Evolutionary conservation across 2,888 invertebrate species (phyloP).

Genomic region (Podotricha telesiphe): DNA sequence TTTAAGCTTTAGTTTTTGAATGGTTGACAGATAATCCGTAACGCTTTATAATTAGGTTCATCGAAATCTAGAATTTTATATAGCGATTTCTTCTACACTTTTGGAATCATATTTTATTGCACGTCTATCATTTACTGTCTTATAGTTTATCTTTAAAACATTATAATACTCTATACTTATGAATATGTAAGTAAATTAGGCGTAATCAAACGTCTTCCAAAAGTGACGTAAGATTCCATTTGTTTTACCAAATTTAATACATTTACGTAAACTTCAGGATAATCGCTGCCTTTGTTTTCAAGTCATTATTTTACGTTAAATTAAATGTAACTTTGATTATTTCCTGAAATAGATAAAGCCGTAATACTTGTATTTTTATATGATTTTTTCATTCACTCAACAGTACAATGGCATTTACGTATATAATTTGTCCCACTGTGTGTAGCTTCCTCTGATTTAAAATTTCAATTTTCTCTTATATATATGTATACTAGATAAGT

Average conservation of each 20-base stretch:
- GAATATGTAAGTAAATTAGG: constrained; percentile 71
- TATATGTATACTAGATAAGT: constrained; percentile 42
- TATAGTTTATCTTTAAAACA: constrained; percentile 49
- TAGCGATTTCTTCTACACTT: constrained; percentile 72
- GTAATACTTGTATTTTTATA: constrained; percentile 14
- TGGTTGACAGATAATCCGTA: constrained; percentile 74
- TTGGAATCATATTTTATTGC: constrained; percentile 69
- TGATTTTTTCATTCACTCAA: background rate
- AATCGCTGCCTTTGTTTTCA: background rate
- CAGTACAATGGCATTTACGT: constrained; percentile 23
- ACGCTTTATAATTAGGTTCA: constrained; percentile 83
- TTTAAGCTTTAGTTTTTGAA: constrained; percentile 63
- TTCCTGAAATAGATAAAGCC: constrained; percentile 1
- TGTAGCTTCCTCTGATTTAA: constrained; percentile 33
- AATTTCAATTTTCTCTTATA: constrained; percentile 25
- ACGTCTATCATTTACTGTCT: constrained; percentile 53
- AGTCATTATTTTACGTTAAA: background rate
- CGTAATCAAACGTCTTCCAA: constrained; percentile 82
- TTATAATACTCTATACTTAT: constrained; percentile 60
- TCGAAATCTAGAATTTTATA: constrained; percentile 77
- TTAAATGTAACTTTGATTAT: background rate
- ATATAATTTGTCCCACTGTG: constrained; percentile 34
- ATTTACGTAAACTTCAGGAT: background rate
- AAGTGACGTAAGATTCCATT: constrained; percentile 72
- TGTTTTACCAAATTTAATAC: constrained; percentile 20